Percentiles rank a stretch among this genome's conserved stretches.
Conservation (phyloP, 2,113 vertebrate genomes). For the Phainopepla nitens region DNA sequence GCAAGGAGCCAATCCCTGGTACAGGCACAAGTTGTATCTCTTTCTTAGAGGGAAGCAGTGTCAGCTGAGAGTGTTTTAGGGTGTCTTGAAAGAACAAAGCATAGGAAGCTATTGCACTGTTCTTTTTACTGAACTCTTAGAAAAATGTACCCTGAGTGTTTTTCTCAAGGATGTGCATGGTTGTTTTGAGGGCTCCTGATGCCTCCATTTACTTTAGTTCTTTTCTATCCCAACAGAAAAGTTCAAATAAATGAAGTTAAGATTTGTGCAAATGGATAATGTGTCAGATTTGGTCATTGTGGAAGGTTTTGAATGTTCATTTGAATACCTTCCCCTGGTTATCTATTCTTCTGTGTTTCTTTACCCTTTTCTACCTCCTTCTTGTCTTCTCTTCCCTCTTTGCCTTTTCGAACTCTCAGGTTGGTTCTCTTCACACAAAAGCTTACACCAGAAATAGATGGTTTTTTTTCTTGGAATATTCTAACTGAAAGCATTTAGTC, state of each 20-base stretch:
- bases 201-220: not conserved
- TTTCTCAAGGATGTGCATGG: not conserved
- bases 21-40: not conserved
- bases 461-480: not conserved
- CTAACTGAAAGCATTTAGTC: not conserved
- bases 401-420: not conserved
- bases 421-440: not conserved
- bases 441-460: not conserved
- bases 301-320: not conserved
- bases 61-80: not conserved
- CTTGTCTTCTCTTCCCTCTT: not conserved
- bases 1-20: not conserved
- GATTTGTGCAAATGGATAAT: not conserved
- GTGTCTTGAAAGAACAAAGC: not conserved
- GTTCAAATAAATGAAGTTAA: not conserved
- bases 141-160: not conserved
- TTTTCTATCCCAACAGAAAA: not conserved
- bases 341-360: not conserved
- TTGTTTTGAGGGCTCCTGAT: not conserved
- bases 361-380: not conserved
- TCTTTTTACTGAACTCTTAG: not conserved
- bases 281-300: not conserved
- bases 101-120: not conserved
- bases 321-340: not conserved
- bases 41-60: not conserved